Evolutionary conservation across 2,888 invertebrate species (phyloP).

Genomic region (Meiosimyza decipiens): DNA sequence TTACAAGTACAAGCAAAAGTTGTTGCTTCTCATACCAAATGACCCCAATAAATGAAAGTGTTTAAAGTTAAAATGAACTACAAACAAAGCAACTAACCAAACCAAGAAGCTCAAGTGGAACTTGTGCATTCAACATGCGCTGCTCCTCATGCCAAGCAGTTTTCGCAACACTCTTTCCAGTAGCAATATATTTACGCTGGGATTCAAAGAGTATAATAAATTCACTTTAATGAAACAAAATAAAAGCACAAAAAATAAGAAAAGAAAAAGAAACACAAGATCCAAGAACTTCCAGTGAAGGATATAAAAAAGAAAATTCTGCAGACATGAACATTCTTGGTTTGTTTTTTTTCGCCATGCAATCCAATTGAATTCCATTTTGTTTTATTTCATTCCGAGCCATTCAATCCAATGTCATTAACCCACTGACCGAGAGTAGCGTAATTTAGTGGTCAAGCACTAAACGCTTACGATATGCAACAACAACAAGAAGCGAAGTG

Average conservation of each 20-base stretch:
- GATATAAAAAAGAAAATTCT: constrained; percentile 11
- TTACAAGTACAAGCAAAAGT: constrained; percentile 15
- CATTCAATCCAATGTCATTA: constrained; percentile 38
- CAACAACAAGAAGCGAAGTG: neutral
- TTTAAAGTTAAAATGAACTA: constrained; percentile 29
- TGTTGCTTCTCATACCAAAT: constrained; percentile 2
- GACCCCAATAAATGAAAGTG: constrained; percentile 34
- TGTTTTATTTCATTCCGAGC: constrained; percentile 4
- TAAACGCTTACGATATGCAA: neutral
- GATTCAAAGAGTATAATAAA: neutral
- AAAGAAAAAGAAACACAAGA: constrained; percentile 7
- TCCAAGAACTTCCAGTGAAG: neutral
- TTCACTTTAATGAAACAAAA: constrained; percentile 1
- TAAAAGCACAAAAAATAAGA: neutral
- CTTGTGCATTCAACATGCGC: neutral
- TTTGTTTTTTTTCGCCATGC: constrained; percentile 11
- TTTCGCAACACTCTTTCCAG: neutral
- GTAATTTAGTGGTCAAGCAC: constrained; percentile 29
- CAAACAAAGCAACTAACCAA: neutral
- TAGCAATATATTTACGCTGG: neutral
- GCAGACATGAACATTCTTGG: constrained; percentile 26
- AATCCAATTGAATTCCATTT: constrained; percentile 26
- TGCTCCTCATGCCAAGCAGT: neutral
- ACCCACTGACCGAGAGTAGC: constrained; percentile 40
- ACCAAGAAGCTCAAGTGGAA: neutral